phyloP scores from a whole-genome alignment of 2,888 invertebrate species.

The Harpalus rufipes region DNA sequence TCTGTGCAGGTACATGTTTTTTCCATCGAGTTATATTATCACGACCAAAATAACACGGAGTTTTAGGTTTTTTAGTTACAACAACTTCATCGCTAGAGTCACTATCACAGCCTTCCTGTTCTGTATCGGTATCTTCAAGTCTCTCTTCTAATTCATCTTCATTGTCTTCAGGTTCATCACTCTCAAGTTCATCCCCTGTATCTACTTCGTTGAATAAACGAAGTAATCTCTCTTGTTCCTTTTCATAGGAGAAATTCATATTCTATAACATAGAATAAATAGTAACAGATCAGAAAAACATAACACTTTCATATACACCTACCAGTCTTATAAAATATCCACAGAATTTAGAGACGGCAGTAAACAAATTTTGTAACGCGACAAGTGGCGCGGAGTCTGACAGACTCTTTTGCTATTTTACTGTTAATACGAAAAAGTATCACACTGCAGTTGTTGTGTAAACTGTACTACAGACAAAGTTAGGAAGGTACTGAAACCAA shows the following conservation, averaged over 20 bases:
- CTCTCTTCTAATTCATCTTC: too few relatives aligned
- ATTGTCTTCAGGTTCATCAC: too few relatives aligned
- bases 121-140: background rate
- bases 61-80: conserved; percentile 3
- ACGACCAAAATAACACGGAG: conserved; percentile 8
- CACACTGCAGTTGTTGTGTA: too few relatives aligned
- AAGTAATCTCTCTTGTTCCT: too few relatives aligned
- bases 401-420: too few relatives aligned
- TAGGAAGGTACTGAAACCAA: too few relatives aligned
- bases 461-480: too few relatives aligned
- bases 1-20: background rate
- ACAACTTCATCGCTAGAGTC: conserved; percentile 9
- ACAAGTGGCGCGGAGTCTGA: too few relatives aligned
- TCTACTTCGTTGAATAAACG: too few relatives aligned
- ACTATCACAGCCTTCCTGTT: background rate
- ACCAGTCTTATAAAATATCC: too few relatives aligned
- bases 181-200: too few relatives aligned
- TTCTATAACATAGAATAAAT: conserved; percentile 1
- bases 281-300: conserved; percentile 1
- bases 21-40: background rate
- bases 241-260: conserved; percentile 4
- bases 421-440: too few relatives aligned
- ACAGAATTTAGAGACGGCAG: background rate
- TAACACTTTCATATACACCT: conserved; percentile 1
- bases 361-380: conserved; percentile 9